Evolutionary conservation across 2,113 vertebrate genomes (phyloP).

Genomic region (Heloderma charlesbogerti): DNA sequence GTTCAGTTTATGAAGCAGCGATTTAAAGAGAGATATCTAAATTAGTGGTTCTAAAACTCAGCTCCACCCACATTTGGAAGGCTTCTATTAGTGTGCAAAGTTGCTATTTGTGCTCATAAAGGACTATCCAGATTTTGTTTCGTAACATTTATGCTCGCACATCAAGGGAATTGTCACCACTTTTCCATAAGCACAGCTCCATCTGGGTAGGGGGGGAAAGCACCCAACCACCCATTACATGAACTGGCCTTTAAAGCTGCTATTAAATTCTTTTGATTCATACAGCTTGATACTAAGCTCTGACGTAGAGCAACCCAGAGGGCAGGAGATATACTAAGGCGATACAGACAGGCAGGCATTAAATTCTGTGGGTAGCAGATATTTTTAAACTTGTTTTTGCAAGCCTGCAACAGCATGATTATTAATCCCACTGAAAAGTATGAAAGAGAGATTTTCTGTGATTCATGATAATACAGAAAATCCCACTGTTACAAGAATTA

Average conservation of each 20-base stretch:
- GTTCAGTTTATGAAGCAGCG: not conserved
- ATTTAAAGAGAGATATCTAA: not conserved
- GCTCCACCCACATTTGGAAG: not conserved
- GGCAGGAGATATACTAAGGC: not conserved
- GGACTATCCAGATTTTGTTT: not conserved
- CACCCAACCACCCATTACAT: not conserved
- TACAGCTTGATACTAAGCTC: not conserved
- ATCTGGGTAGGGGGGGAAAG: not conserved
- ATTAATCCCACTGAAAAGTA: conserved; percentile 26
- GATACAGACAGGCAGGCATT: not conserved
- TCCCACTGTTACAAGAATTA: conserved; percentile 27
- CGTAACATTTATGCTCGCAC: not conserved
- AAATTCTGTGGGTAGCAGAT: not conserved
- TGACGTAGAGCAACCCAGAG: not conserved
- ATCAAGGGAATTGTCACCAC: not conserved
- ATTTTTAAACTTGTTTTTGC: conserved; percentile 23
- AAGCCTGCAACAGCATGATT: conserved; percentile 32
- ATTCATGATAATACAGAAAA: conserved; percentile 42
- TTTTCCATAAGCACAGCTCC: not conserved
- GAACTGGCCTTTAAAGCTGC: not conserved
- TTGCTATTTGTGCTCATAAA: not conserved
- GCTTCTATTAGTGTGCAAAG: not conserved
- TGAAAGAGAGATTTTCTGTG: conserved; percentile 1
- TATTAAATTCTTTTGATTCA: not conserved
- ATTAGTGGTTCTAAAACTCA: not conserved